Base-by-base conservation (phyloP, 1,140 invertebrate genomes). In the Aphelinus atriplicis region DNA sequence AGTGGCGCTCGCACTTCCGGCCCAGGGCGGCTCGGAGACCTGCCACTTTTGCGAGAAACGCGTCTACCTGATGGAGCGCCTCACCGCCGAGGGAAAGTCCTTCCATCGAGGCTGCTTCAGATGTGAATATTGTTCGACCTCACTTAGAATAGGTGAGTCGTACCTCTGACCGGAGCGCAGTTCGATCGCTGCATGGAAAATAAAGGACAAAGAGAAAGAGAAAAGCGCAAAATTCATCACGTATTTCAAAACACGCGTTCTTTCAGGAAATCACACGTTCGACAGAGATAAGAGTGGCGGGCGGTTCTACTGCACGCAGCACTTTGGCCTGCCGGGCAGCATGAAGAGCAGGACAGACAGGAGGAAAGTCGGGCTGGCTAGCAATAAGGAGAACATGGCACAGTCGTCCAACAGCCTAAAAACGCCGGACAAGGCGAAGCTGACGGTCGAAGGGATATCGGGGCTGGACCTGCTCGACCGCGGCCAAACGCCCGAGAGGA, bases 21-120 rank as follows among this genome's bases (percentile, higher is more conserved):
- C 90, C 43, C 91, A 92, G 85, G 90, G 90, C 56, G 92, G 90
- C 64, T 94, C 93, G 48, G 94, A 96, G 85, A 90, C 91, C 77
- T 97, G 95, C 84, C 94, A 95, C 85, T 95, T 96, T 87, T 97
- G 96, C 87, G 90, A 92, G 73, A 95, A 95, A 85, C 90, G 94
- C 10, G 96, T 97, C 48, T 97, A 97, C 83, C 88, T 96, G 10
- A 95, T 97, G 92, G 95, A 97, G 85, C 90, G 94, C 73, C 90
- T 96, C 79, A 94, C 91, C 81, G 94, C 95, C 3, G 95, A 97
- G 89, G 95, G 94, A 57, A 91, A 93, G 80, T 94, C 95, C 81
- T 95, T 97, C 85, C 96, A 97, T 88, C 89, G 95, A 62, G 92
- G 92, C 72, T 96, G 95, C 85, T 94, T 96, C 81, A 90, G 91